Evolutionary conservation across 2,888 invertebrate genomes (phyloP).

Genomic region (Empis livida): DNA sequence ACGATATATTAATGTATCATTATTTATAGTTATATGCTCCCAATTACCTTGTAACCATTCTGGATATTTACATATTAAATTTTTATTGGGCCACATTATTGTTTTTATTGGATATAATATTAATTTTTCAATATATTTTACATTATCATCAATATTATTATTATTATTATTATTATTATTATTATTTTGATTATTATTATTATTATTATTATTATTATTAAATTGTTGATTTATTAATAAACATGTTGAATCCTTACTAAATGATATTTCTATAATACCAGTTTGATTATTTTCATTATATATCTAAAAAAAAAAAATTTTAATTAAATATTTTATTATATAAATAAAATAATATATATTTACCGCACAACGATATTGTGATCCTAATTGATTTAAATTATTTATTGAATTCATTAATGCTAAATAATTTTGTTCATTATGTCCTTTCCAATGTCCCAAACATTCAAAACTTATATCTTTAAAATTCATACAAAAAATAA

Average conservation of each 20-base stretch:
- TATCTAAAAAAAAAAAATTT: slow-evolving; percentile 22
- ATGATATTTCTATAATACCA: slow-evolving; percentile 43
- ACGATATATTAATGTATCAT: slow-evolving; percentile 37
- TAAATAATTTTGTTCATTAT: slow-evolving; percentile 42
- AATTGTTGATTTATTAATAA: slow-evolving; percentile 6
- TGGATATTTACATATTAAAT: slow-evolving; percentile 38
- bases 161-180: too few species aligned
- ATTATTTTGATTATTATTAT: too few species aligned
- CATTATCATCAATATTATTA: too few species aligned
- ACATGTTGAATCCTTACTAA: slow-evolving; percentile 53
- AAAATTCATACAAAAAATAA: too few species aligned
- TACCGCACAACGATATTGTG: slow-evolving; percentile 48
- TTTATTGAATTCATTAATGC: slow-evolving; percentile 41
- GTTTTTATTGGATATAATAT: slow-evolving; percentile 34
- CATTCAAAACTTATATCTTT: slow-evolving; percentile 47
- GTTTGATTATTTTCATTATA: slow-evolving; percentile 38
- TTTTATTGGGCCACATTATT: slow-evolving; percentile 30
- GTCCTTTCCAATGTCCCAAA: slow-evolving; percentile 48
- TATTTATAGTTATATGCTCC: slow-evolving; percentile 42
- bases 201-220: neutral
- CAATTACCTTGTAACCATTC: slow-evolving; percentile 50
- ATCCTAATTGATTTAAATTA: slow-evolving; percentile 28
- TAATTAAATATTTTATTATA: neutral
- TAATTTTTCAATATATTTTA: slow-evolving; percentile 43
- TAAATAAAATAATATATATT: too few species aligned